Evolutionary conservation across 2,888 invertebrate species (phyloP), one percentile per base, ranked within the genome.

Genomic region (Drosophila paranaensis): DNA sequence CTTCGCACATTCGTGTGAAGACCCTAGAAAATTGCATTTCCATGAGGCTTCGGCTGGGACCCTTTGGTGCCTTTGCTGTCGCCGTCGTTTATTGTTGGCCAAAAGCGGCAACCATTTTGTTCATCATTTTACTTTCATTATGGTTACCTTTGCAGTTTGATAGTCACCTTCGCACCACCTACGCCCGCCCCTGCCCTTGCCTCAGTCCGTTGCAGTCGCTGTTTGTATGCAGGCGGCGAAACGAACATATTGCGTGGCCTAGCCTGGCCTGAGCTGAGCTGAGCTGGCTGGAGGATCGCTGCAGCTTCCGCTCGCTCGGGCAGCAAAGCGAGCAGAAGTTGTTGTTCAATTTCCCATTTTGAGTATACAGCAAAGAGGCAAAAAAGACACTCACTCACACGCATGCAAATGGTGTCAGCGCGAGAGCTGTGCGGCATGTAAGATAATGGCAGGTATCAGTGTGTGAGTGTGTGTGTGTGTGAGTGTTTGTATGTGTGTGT

Each of bases 271-370:
- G 45, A n/a, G n/a, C n/a, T n/a, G n/a, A n/a, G 48, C 33, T 25
- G 42, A 5, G 16, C 42, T 48, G 56, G 66, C 61, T 57, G 56
- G 58, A 45, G 54, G 43, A 50, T 16, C 71, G 62, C 60, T 53
- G 71, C 72, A 71, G 76, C 84, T 91, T 91, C 90, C 90, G 84
- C 91, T 84, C 81, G 89, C 88, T 90, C 91, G 75, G 88, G 90
- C 88, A 91, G 82, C 80, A 90, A 91, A 90, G 90, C 90, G 91
- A 90, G 91, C 90, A 90, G 91, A 90, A 90, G 88, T 87, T 90
- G 89, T 86, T 91, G 88, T 91, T 90, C 79, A 91, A 91, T 90
- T 90, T 91, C 82, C 89, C 90, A 88, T 88, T 90, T 87, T 86
- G 80, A 85, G 82, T 79, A 77, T 68, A 71, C 81, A 67, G 71